Conservation (phyloP, 2,113 vertebrate genomes). For the Lepidothrix coronata region DNA sequence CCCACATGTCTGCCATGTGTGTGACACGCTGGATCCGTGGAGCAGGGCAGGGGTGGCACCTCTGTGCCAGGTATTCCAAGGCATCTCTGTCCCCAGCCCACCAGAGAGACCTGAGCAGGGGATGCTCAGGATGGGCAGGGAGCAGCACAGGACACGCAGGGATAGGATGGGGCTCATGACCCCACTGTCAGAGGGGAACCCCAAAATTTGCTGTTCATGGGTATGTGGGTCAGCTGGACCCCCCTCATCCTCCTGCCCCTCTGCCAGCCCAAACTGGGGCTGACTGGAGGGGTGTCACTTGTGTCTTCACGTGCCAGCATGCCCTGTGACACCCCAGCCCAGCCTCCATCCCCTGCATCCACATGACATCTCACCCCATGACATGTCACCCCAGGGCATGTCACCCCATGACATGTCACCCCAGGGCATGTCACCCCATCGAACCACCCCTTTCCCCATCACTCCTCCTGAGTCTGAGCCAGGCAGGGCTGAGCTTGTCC, state of each 20-base stretch:
- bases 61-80: not conserved
- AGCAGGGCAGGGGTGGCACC: not conserved
- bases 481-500: not conserved
- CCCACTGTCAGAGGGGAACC: accelerated
- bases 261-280: not conserved
- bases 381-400: too few species aligned
- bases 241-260: not conserved
- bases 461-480: not conserved
- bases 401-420: not conserved
- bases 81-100: not conserved
- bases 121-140: not conserved
- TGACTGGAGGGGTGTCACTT: not conserved
- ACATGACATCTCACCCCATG: accelerated
- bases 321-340: accelerated
- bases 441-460: not conserved
- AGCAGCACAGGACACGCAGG: not conserved
- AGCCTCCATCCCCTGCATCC: not conserved
- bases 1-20: not conserved
- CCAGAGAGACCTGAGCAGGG: not conserved
- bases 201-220: not conserved
- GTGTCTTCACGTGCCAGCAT: accelerated
- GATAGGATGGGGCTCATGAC: not conserved
- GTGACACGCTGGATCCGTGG: not conserved
- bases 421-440: not conserved
- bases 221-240: not conserved